These are phyloP conservation scores for Balanococcus diminutus DNA, from an alignment of 2,888 invertebrate species.

Conservation along the genomic window DNA sequence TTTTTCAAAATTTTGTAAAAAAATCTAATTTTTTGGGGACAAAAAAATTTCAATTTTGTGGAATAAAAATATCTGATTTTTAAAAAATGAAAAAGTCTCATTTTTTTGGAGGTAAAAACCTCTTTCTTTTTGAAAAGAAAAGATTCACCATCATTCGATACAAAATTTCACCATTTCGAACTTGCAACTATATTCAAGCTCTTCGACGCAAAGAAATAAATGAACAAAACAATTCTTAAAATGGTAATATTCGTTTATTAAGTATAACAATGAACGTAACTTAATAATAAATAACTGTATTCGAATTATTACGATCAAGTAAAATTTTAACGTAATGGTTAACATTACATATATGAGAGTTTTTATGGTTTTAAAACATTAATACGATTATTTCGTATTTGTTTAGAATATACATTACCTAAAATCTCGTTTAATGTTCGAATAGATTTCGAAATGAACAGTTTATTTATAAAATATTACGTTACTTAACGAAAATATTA, in stretches of 20 bases:
- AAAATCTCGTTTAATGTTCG: constrained; percentile 23
- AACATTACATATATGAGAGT: constrained; percentile 18
- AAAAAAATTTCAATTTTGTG: no score
- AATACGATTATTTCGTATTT: neutral
- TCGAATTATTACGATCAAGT: constrained; percentile 47
- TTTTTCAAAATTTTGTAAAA: no score
- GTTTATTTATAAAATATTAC: constrained; percentile 42
- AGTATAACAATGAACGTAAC: constrained; percentile 55
- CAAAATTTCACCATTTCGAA: no score
- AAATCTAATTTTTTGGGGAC: no score
- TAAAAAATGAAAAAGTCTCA: no score
- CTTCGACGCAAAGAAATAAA: neutral
- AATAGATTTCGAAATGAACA: constrained; percentile 36
- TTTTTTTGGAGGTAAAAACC: no score
- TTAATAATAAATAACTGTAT: constrained; percentile 53
- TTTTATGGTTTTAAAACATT: constrained; percentile 42
- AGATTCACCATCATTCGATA: no score
- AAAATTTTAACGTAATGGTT: constrained; percentile 48
- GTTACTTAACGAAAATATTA: constrained; percentile 44
- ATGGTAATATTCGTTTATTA: constrained; percentile 53
- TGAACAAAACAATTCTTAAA: constrained; percentile 30
- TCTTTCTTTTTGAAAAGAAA: no score
- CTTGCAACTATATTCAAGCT: no score
- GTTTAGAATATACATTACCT: constrained; percentile 42
- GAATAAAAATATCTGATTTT: no score